Percentiles rank a stretch among this genome's conserved stretches.
Conservation (phyloP, 2,888 invertebrate species). For the Scotopteryx bipunctaria region DNA sequence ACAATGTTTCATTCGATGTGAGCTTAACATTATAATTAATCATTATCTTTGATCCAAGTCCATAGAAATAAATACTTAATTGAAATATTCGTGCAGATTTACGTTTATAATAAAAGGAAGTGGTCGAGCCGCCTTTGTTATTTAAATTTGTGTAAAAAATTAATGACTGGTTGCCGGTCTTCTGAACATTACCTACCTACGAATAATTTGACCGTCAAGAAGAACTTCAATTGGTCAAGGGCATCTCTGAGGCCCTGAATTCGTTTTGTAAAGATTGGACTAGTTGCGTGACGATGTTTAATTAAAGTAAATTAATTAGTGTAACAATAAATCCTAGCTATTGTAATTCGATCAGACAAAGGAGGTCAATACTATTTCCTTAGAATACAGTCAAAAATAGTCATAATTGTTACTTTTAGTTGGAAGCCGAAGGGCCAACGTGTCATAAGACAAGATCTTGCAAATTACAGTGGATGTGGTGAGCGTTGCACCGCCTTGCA, state of each 20-base stretch:
- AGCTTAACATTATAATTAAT: neutral
- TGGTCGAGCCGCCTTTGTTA: slow-evolving; percentile 7
- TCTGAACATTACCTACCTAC: slow-evolving; percentile 7
- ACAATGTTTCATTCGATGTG: no score
- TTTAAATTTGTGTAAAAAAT: slow-evolving; percentile 7
- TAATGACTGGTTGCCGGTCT: slow-evolving; percentile 8
- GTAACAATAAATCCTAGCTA: slow-evolving; percentile 27
- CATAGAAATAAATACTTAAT: neutral
- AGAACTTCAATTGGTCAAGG: slow-evolving; percentile 69
- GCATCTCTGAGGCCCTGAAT: slow-evolving; percentile 54
- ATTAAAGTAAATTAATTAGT: slow-evolving; percentile 46
- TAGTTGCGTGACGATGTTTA: slow-evolving; percentile 58
- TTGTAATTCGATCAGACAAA: slow-evolving; percentile 29
- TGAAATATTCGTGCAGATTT: neutral
- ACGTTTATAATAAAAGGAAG: slow-evolving; percentile 20
- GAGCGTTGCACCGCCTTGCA: slow-evolving; percentile 65
- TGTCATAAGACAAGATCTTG: slow-evolving; percentile 52
- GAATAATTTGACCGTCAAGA: slow-evolving; percentile 57
- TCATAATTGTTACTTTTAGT: slow-evolving; percentile 27
- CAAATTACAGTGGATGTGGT: slow-evolving; percentile 51
- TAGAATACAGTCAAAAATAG: neutral
- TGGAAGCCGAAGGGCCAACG: slow-evolving; percentile 23
- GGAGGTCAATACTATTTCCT: slow-evolving; percentile 15
- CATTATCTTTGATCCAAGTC: neutral
- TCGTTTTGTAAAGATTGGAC: slow-evolving; percentile 53